Percentiles rank a stretch among this genome's conserved stretches.
Evolutionary conservation across 2,113 vertebrate species (phyloP).

Genomic region (Prochilodus magdalenae): DNA sequence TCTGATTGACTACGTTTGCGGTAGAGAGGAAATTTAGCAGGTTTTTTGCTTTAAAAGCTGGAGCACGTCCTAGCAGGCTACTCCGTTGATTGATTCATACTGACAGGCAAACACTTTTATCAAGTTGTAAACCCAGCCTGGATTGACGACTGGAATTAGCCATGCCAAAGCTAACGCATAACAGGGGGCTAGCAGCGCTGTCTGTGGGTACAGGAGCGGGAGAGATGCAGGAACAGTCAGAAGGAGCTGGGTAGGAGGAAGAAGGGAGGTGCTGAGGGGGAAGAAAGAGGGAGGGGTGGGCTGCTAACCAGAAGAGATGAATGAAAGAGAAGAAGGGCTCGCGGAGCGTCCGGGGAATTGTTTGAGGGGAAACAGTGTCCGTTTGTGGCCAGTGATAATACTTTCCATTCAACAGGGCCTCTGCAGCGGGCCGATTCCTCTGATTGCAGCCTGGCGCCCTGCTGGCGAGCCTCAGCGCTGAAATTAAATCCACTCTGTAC

Average conservation of each 20-base stretch:
- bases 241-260: slow-evolving; percentile 10
- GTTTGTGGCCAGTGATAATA: slow-evolving; percentile 93
- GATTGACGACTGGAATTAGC: background rate
- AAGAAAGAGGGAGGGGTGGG: slow-evolving; percentile 57
- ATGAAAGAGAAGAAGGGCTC: slow-evolving; percentile 83
- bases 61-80: background rate
- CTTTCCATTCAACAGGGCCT: slow-evolving; percentile 92
- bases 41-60: background rate
- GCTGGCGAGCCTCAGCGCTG: slow-evolving; percentile 90
- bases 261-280: slow-evolving; percentile 34
- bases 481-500: slow-evolving; percentile 97
- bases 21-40: background rate
- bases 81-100: background rate
- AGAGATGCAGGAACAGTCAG: background rate
- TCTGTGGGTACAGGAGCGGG: background rate
- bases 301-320: slow-evolving; percentile 89
- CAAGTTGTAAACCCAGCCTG: slow-evolving; percentile 7
- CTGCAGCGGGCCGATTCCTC: slow-evolving; percentile 91
- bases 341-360: slow-evolving; percentile 87
- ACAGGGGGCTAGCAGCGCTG: slow-evolving; percentile 23
- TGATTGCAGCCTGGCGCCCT: slow-evolving; percentile 94
- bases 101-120: background rate
- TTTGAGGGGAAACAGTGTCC: slow-evolving; percentile 93
- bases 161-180: slow-evolving; percentile 14
- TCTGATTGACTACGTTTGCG: background rate